Evolutionary conservation across 2,888 invertebrate genomes (phyloP), one percentile per base, ranked within the genome.

Genomic region (Erebia palarica): DNA sequence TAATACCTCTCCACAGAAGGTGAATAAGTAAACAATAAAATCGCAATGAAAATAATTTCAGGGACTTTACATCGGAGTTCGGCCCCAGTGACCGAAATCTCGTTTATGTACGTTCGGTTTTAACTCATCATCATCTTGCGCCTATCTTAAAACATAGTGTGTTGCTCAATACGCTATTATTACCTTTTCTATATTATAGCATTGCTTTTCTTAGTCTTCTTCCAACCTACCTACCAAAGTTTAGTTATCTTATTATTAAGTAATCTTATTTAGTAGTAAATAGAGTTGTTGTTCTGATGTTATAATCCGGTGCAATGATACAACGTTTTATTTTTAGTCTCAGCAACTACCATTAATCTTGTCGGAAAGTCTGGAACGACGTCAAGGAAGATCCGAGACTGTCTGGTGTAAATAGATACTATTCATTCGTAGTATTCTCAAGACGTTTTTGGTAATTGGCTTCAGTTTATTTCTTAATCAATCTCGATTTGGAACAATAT

Each of bases 331-430:
- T 70, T 65, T 60, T 73, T 51, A 70, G 73, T 55, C 44, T 58
- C 18, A 61, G 18, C 73, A 67, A 55, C 70, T 8, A 61, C 59
- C 73, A 70, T 73, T 73, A 73, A 73, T 73, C 73, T 73, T 73
- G 67, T 21, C 57, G 9, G 66, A 18, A 57, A 57, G 64, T 55
- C 66, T 66, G 66, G 44, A 47, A 47, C 16, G 55, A 66, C 66
- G 18, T 44, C 58, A 66, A 66, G 57, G 58, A 66, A 57, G 66
- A 57, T 66, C 18, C 42, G 42, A 10, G 47, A 21, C 21, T 44
- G 14, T 36, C 36, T 0, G 57, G 18, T 55, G 53, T 53, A 42
- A 10, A 18, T 61, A 18, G 10, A 16, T 9, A 3, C 27, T 18
- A 49, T 51, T 10, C 44, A 14, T 42, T n/a, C 60, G 42, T 14